These are phyloP conservation scores for Hirtodrosophila duncani DNA, from an alignment of 2,888 invertebrate species.

Conservation along the genomic window DNA sequence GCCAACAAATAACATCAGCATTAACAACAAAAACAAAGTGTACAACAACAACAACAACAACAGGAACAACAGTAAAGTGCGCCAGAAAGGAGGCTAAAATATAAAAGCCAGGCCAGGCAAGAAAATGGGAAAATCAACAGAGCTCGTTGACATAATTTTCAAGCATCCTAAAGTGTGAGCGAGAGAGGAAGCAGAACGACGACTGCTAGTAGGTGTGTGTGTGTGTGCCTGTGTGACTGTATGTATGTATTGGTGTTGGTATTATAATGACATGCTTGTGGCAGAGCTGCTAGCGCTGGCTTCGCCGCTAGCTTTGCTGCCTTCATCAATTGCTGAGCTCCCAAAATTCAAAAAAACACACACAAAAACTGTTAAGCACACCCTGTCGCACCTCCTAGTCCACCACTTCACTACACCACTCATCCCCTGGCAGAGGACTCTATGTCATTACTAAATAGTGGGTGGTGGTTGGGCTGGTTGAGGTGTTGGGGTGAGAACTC, in stretches of 20 bases:
- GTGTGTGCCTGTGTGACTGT: not conserved
- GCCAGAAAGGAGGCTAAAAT: conserved; percentile 49
- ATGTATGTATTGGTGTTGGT: conserved; percentile 5
- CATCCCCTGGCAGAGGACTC: conserved; percentile 25
- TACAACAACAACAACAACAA: conserved; percentile 31
- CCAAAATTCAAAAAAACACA: not conserved
- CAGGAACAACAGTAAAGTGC: conserved; percentile 10
- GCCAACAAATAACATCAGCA: conserved; percentile 38
- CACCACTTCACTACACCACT: conserved; percentile 7
- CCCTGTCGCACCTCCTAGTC: not conserved
- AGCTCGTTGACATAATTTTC: conserved; percentile 77
- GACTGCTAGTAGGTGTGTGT: too few relatives aligned
- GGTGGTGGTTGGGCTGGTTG: conserved; percentile 26
- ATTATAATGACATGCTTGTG: too few relatives aligned
- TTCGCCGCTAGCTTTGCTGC: conserved; percentile 15
- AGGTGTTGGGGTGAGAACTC: conserved; percentile 5
- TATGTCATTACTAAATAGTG: conserved; percentile 71
- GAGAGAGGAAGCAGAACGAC: conserved; percentile 5
- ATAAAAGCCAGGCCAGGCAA: conserved; percentile 50
- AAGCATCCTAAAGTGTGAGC: conserved; percentile 40
- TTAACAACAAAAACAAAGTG: conserved; percentile 52
- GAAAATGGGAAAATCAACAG: conserved; percentile 69
- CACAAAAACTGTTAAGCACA: too few relatives aligned
- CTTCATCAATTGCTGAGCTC: conserved; percentile 39
- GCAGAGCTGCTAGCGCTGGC: conserved; percentile 15